phyloP scores from a whole-genome alignment of 2,888 invertebrate species.

The Cerceris rybyensis region DNA sequence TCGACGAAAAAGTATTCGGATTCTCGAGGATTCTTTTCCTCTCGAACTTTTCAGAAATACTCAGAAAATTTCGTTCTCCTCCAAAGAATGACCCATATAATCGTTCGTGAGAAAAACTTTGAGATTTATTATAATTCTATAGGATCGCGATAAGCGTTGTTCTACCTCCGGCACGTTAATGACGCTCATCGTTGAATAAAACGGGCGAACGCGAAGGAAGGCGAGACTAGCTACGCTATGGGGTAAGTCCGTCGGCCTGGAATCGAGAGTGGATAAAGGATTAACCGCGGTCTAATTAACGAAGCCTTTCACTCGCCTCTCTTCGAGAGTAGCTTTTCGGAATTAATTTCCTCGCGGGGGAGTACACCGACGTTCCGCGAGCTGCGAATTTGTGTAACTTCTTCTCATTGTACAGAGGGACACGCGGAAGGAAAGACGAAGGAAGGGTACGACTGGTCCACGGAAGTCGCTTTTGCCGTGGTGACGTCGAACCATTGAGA shows the following conservation, averaged over 20 bases:
- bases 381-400: not conserved
- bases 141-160: constrained; percentile 1
- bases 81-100: constrained; percentile 22
- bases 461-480: constrained; percentile 34
- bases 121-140: constrained; percentile 44
- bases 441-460: constrained; percentile 12
- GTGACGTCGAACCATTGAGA: constrained; percentile 56
- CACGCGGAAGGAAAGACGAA: constrained; percentile 12
- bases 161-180: constrained; percentile 11
- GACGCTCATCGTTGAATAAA: constrained; percentile 11
- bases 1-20: not conserved
- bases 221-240: constrained; percentile 2
- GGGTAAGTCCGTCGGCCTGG: constrained; percentile 17
- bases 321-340: constrained; percentile 44
- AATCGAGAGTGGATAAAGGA: constrained; percentile 54
- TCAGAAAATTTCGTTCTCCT: not conserved
- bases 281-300: constrained; percentile 68
- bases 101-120: constrained; percentile 35
- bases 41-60: not conserved
- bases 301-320: constrained; percentile 50
- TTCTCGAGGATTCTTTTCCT: not conserved
- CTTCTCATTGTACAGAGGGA: constrained; percentile 5
- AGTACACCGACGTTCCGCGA: not conserved
- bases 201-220: not conserved
- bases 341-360: constrained; percentile 60